phyloP scores from a whole-genome alignment of 2,888 invertebrate genomes.

The Polymixis lichenea region DNA sequence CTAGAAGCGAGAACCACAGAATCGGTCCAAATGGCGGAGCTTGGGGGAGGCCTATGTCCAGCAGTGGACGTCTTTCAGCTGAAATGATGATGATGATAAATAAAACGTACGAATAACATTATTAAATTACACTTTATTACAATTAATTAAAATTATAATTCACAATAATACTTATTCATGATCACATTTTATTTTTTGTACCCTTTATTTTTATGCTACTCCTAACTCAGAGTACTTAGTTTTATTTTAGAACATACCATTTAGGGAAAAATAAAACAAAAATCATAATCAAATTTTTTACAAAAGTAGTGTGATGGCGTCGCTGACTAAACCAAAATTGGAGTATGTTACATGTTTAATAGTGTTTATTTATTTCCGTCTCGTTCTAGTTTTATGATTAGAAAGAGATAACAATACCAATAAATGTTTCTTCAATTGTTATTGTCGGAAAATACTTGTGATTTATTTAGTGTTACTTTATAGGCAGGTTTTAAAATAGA shows the following conservation, averaged over 20 bases:
- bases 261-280: background rate
- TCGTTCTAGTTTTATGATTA: background rate
- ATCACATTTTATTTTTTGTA: conserved; percentile 53
- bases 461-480: background rate
- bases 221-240: background rate
- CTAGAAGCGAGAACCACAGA: too few relatives aligned
- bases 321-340: background rate
- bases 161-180: conserved; percentile 40
- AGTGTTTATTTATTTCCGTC: background rate
- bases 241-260: conserved; percentile 10
- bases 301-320: background rate
- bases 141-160: conserved; percentile 33
- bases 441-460: background rate
- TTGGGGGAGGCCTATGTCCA: too few relatives aligned
- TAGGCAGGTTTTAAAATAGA: too few relatives aligned
- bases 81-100: background rate
- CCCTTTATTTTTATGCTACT: conserved; percentile 41
- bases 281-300: too few relatives aligned
- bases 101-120: conserved; percentile 36
- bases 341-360: background rate
- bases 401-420: background rate
- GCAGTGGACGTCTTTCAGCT: too few relatives aligned
- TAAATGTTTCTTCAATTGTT: background rate
- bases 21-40: too few relatives aligned
- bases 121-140: conserved; percentile 43